Evolutionary conservation across 2,797 vertebrate genomes (phyloP).

Genomic region (Pristis pectinata): DNA sequence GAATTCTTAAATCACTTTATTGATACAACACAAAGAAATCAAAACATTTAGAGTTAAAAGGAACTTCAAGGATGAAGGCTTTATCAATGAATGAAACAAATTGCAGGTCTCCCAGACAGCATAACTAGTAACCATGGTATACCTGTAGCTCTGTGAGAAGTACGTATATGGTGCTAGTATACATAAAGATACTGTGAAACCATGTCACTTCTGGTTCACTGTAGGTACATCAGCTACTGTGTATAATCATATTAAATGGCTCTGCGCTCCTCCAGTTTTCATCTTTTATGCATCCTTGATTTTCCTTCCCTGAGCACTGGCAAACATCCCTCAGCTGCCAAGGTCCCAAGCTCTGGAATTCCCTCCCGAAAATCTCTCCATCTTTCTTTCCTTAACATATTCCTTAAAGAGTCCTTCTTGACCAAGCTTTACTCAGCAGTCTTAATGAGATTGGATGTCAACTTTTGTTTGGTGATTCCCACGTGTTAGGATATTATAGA

Average conservation of each 20-base stretch:
- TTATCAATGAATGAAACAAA: not conserved
- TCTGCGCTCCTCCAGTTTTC: not conserved
- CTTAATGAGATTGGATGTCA: too few relatives aligned
- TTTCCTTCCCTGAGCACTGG: not conserved
- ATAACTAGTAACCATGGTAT: not conserved
- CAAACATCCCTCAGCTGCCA: not conserved
- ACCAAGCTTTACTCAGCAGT: not conserved
- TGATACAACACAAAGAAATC: not conserved
- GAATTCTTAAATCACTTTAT: not conserved
- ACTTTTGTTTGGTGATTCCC: too few relatives aligned
- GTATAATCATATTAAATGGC: not conserved
- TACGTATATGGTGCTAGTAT: not conserved
- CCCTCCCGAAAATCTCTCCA: not conserved
- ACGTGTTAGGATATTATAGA: too few relatives aligned
- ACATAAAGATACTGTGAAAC: not conserved
- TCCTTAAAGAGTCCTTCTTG: not conserved
- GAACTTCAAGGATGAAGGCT: not conserved
- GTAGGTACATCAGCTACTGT: not conserved
- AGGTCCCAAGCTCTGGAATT: not conserved
- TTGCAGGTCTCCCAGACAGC: not conserved
- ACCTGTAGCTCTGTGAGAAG: not conserved
- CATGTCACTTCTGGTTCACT: not conserved
- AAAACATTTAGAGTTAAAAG: not conserved
- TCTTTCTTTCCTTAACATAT: not conserved
- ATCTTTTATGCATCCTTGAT: not conserved